Conservation (phyloP, 2,888 invertebrate species). For the Fragum sueziense region DNA sequence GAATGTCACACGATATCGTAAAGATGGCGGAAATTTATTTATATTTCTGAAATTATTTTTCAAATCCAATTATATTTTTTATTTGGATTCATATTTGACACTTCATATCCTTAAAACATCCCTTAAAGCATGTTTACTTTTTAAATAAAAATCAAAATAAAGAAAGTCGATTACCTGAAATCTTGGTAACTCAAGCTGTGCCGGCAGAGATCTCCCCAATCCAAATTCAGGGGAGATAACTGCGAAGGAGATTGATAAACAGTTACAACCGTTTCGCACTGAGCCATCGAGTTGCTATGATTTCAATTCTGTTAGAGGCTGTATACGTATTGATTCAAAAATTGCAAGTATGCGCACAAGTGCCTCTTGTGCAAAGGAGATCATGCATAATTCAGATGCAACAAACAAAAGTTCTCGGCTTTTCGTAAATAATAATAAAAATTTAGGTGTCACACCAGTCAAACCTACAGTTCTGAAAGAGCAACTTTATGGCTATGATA, state of each 20-base stretch:
- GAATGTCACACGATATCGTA: too few relatives aligned
- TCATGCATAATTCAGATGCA: not conserved
- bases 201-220: too few relatives aligned
- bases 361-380: not conserved
- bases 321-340: not conserved
- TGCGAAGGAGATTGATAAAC: too few relatives aligned
- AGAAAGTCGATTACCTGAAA: not conserved
- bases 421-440: not conserved
- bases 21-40: too few relatives aligned
- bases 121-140: not conserved
- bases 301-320: not conserved
- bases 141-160: not conserved
- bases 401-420: not conserved
- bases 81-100: too few relatives aligned
- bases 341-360: not conserved
- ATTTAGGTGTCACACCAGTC: slow-evolving; percentile 17
- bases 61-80: too few relatives aligned
- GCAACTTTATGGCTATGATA: not conserved
- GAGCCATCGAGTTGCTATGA: too few relatives aligned
- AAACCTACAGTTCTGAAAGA: not conserved
- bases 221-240: too few relatives aligned
- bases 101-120: too few relatives aligned
- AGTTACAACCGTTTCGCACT: too few relatives aligned
- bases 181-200: too few relatives aligned
- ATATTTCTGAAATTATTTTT: too few relatives aligned